phyloP scores from a whole-genome alignment of 2,888 invertebrate genomes.

The Isoperla grammatica region DNA sequence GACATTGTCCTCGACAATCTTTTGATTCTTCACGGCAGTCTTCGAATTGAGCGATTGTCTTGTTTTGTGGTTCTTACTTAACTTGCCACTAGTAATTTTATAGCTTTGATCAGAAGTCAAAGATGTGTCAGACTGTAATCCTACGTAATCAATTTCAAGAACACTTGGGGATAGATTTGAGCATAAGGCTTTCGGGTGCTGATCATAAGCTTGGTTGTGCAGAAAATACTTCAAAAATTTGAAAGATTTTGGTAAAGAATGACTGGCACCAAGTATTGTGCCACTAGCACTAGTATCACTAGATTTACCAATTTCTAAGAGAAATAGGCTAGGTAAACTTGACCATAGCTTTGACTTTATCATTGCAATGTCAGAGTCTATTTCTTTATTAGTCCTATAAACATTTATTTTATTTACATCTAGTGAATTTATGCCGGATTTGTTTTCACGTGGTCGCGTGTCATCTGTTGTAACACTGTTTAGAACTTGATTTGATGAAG shows the following conservation, averaged over 20 bases:
- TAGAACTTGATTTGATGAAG: neutral
- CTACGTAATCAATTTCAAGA: slow-evolving; percentile 40
- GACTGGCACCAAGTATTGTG: neutral
- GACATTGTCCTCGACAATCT: too few relatives aligned
- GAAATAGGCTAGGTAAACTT: slow-evolving; percentile 41
- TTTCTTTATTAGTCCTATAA: neutral
- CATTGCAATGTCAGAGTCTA: neutral
- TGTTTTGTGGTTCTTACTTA: too few relatives aligned
- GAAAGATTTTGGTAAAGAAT: neutral
- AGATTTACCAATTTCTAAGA: slow-evolving; percentile 35
- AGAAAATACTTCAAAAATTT: neutral
- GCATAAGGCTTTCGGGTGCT: neutral
- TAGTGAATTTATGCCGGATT: neutral
- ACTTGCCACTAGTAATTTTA: too few relatives aligned
- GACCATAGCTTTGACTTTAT: slow-evolving; percentile 43
- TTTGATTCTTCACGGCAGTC: too few relatives aligned
- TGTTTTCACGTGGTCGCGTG: too few relatives aligned
- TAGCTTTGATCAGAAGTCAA: neutral
- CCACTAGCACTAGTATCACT: slow-evolving; percentile 24
- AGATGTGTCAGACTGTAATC: slow-evolving; percentile 23
- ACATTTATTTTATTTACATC: neutral
- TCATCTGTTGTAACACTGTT: neutral
- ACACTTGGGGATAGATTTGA: slow-evolving; percentile 38
- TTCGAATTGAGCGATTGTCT: too few relatives aligned
- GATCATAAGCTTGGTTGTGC: neutral